Conservation (phyloP, 2,797 vertebrate genomes). For the Rachycentron canadum region DNA sequence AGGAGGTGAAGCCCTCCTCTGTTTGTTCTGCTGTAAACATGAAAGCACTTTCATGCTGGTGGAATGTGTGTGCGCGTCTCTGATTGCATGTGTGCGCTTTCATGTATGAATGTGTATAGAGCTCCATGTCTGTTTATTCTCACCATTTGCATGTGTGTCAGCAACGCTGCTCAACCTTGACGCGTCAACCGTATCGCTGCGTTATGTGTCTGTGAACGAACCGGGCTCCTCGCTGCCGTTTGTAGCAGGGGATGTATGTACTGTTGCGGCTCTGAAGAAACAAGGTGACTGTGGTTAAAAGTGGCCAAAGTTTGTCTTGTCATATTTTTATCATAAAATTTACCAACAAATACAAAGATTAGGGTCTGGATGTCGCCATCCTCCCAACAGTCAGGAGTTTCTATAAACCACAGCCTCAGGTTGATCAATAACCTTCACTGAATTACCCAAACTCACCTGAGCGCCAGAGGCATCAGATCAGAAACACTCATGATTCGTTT, state of each 20-base stretch:
- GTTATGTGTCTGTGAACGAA: conserved; percentile 9
- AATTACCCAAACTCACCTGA: background rate
- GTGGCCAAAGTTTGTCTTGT: conserved; percentile 45
- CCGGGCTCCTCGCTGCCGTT: conserved; percentile 1
- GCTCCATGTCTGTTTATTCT: conserved; percentile 64
- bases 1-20: conserved; percentile 75
- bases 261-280: conserved; percentile 41
- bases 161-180: conserved; percentile 36
- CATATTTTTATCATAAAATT: conserved; percentile 8
- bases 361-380: background rate
- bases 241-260: conserved; percentile 10
- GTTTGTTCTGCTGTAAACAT: conserved; percentile 83
- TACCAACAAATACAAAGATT: background rate
- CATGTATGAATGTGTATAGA: conserved; percentile 58
- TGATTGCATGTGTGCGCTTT: conserved; percentile 57
- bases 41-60: conserved; percentile 77
- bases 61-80: conserved; percentile 58
- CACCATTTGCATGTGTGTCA: conserved; percentile 36
- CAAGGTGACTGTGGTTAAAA: conserved; percentile 43
- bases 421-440: background rate
- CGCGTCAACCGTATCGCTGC: conserved; percentile 12
- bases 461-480: background rate
- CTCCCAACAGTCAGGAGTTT: background rate
- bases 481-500: background rate
- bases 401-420: background rate